Evolutionary conservation across 1,140 invertebrate genomes (phyloP), one percentile per base, ranked within the genome.

Genomic region (Geopemphigus sp.): DNA sequence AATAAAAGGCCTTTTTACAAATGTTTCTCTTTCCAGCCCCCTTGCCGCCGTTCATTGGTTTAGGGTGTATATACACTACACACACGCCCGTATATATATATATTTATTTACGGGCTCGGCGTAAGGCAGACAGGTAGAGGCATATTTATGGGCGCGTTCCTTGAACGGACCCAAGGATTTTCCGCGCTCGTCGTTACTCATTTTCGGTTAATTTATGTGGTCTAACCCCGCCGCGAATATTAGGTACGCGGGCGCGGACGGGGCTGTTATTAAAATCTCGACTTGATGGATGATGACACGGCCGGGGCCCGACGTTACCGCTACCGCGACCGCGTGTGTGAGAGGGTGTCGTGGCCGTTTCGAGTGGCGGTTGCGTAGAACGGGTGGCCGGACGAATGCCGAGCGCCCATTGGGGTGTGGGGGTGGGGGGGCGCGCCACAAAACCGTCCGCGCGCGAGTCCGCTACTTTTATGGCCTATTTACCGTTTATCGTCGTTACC

Each of bases 171-270:
- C 74, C 15, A 63, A 78, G 39, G 74, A 78, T 78, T 78, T 78
- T 47, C 74, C 14, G 45, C 14, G 45, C 72, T 76, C 14, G 47
- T 50, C 74, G 74, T 78, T 78, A 78, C 74, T 78, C 74, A 78
- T 78, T 78, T 78, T 78, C 73, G 73, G 73, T 78, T 78, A 78
- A 78, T 78, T 78, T 78, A 78, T 78, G 73, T 78, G 73, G 73
- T 78, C 73, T 78, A 72, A 72, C 54, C 57, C 56, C 15, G 73
- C 56, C 15, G 73, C 73, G 63, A 78, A 78, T 78, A 78, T 78
- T 78, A 78, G 73, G 57, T 78, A 78, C n/a, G n/a, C n/a, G n/a
- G n/a, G 73, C 61, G 61, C 56, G 39, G 39, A 56, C 39, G 56
- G n/a, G 56, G 73, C 56, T 50, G 57, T 78, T 78, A 78, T 78